These are phyloP conservation scores for Eilema sororculum DNA, from an alignment of 2,888 invertebrate species.

Conservation along the genomic window DNA sequence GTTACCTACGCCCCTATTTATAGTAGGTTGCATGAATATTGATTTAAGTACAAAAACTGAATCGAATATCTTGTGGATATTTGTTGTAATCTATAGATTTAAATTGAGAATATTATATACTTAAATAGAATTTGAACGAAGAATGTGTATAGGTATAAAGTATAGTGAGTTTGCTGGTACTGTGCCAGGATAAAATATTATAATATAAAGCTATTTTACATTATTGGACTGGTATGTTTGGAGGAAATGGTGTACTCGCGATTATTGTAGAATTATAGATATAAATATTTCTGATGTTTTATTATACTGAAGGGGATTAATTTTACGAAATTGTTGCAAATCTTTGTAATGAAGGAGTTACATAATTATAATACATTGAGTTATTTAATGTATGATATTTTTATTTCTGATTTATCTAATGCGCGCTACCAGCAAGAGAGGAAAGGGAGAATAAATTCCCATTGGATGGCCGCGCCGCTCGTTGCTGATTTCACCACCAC, in stretches of 20 bases:
- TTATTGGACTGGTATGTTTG: slow-evolving; percentile 51
- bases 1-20: slow-evolving; percentile 8
- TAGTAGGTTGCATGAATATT: slow-evolving; percentile 14
- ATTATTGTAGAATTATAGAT: slow-evolving; percentile 60
- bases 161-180: slow-evolving; percentile 49
- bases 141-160: slow-evolving; percentile 21
- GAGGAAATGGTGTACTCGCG: slow-evolving; percentile 57
- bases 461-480: too few relatives aligned
- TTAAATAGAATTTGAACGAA: slow-evolving; percentile 29
- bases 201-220: slow-evolving; percentile 50
- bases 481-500: too few relatives aligned
- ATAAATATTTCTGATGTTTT: slow-evolving; percentile 64
- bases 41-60: slow-evolving; percentile 24
- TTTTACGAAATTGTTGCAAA: slow-evolving; percentile 68
- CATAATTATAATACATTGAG: slow-evolving; percentile 65
- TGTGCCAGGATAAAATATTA: slow-evolving; percentile 50
- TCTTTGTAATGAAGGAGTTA: slow-evolving; percentile 65
- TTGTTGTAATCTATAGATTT: slow-evolving; percentile 15
- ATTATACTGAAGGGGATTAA: slow-evolving; percentile 63
- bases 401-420: slow-evolving; percentile 27
- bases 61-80: slow-evolving; percentile 15
- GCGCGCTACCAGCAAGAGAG: too few relatives aligned
- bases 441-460: too few relatives aligned
- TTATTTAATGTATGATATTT: slow-evolving; percentile 49
- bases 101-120: slow-evolving; percentile 19